phyloP scores from a whole-genome alignment of 2,888 invertebrate genomes.

The Agonopterix subpropinquella region DNA sequence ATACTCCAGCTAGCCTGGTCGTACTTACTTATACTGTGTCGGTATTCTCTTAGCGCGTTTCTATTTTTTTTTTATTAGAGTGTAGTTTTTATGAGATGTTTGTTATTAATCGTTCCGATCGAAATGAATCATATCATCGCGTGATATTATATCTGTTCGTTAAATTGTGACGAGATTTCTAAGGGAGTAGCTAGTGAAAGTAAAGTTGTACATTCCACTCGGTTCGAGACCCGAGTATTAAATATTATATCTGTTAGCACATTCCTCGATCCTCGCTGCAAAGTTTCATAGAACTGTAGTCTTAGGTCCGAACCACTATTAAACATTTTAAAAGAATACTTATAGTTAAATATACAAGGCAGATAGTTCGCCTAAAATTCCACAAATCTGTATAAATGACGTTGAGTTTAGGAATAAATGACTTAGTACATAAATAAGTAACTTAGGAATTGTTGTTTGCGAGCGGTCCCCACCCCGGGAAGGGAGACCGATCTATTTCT shows the following conservation, averaged over 20 bases:
- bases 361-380: conserved; percentile 5
- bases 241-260: too few relatives aligned
- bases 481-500: conserved; percentile 8
- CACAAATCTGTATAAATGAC: conserved; percentile 32
- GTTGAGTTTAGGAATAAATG: conserved; percentile 30
- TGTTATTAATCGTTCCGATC: conserved; percentile 11
- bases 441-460: conserved; percentile 43
- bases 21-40: conserved; percentile 49
- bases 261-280: too few relatives aligned
- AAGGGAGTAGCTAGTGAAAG: conserved; percentile 21
- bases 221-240: too few relatives aligned
- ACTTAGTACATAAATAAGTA: conserved; percentile 52
- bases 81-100: conserved; percentile 1
- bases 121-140: conserved; percentile 54
- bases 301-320: too few relatives aligned
- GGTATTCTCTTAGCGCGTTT: conserved; percentile 29
- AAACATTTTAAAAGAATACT: too few relatives aligned
- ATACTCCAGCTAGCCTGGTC: conserved; percentile 28
- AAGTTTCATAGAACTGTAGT: too few relatives aligned
- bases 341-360: neutral
- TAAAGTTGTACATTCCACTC: conserved; percentile 14
- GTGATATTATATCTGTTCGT: conserved; percentile 36
- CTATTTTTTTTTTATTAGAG: conserved; percentile 18
- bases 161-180: conserved; percentile 22
- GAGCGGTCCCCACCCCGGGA: conserved; percentile 5